Base-by-base conservation (phyloP, 35 echinoderm and acorn worm species). In the Apostichopus parvimensis region DNA sequence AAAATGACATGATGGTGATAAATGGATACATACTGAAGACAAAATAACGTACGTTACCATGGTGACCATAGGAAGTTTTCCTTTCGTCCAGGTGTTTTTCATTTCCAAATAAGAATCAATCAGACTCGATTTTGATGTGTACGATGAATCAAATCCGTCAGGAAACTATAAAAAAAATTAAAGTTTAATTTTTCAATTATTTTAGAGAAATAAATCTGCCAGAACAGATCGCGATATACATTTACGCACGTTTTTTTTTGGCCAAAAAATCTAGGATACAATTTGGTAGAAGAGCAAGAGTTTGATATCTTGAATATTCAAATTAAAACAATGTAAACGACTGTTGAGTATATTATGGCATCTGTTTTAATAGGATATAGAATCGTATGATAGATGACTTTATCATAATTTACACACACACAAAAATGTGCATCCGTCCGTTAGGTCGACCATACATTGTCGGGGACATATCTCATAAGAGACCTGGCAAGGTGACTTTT, bases 141-240 rank as follows among this genome's bases (percentile, higher is more conserved):
- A 8, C 34, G 54, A 82, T 82, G 79, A 82, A 82, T 82, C 79
- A 82, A 82, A 52, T 55, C 6, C 79, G 79, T 82, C 79, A 82
- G n/a, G 52, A 68, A 68, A 68, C 64, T 4, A 18, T 68, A 18
- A 18, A 55, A 82, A 18, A 18, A 55, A 82, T 28, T 1, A 45
- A 45, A 2, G 52, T 53, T 82, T 82, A 82, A 82, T 18, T 45
- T 57, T 82, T 56, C 34, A 54, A 82, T 45, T 82, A 53, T n/a
- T 82, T 82, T 56, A 17, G 79, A 7, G 17, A 82, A 13, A 56
- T 82, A 82, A 82, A 82, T 82, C 79, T 82, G 12, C 54, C 79
- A n/a, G 17, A 68, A 68, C 11, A 6, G 18, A 68, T 68, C 34
- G 34, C 34, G 2, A 45, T 45, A 68, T 68, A 9, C 64, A 4